Base-by-base conservation (phyloP, 2,113 vertebrate genomes). In the Oryzias woworae region DNA sequence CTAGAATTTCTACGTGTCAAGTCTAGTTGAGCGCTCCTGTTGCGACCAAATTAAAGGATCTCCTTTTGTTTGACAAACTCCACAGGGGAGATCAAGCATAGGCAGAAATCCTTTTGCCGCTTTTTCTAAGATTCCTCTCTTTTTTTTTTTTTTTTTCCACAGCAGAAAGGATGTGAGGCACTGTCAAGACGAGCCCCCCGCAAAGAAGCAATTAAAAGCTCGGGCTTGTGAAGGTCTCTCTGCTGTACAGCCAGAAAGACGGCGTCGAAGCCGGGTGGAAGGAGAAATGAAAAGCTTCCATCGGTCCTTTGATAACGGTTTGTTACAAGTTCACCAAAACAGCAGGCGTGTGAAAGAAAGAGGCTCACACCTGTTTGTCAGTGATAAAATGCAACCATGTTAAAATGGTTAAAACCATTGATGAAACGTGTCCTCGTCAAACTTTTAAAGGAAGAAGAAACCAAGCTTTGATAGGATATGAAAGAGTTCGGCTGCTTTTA, bases 201-300 rank as follows among this genome's bases (percentile, higher is more conserved):
- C 85, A 73, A 89, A 81, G 89, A 92, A 90, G 90, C 90, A 92
- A 92, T 92, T 92, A 92, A 90, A 90, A 90, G 83, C 80, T 78
- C 59, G 69, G 87, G 78, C 87, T 87, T 90, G 86, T 91, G 90
- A 92, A 90, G 83, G 86, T 89, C 83, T 88, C 76, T 72, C 80
- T 41, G 68, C 79, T 57, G 78, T 73, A 24, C 64, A 74, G 76
- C 75, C 71, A 68, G 70, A 67, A 74, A 85, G 84, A 80, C 70
- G 76, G 60, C 65, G 73, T 78, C 8, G 54, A 80, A 52, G 62
- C 66, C 36, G 53, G 77, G 51, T 67, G 61, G 70, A 75, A 78
- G 48, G 61, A 63, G 72, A 86, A 86, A 81, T 79, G 76, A 86
- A 89, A 81, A 64, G 81, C 82, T 78, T 80, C 73, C 53, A 70